Conservation (phyloP, 2,113 vertebrate genomes). For the Xenopus laevis region DNA sequence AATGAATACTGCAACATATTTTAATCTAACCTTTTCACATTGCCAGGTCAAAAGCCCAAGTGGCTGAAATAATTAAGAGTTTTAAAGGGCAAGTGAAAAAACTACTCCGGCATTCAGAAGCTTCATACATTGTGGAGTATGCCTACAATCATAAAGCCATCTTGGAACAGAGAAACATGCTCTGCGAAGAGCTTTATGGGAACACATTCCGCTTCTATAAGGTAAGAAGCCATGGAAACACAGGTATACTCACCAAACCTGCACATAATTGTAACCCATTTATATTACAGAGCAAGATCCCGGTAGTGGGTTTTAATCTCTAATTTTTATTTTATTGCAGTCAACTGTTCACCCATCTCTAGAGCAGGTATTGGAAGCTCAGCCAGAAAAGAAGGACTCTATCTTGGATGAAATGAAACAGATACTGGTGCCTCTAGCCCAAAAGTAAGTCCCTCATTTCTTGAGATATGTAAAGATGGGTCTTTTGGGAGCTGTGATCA, state of each 20-base stretch:
- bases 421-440: constrained; percentile 85
- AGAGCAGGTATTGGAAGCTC: constrained; percentile 74
- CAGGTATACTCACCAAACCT: background rate
- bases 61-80: constrained; percentile 78
- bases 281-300: too few species aligned
- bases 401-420: constrained; percentile 95
- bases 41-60: constrained; percentile 78
- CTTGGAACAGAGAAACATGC: constrained; percentile 85
- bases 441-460: constrained; percentile 75
- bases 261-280: background rate
- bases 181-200: constrained; percentile 89
- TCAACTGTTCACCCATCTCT: constrained; percentile 75
- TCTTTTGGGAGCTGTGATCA: too few species aligned
- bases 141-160: constrained; percentile 93
- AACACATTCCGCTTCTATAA: constrained; percentile 87
- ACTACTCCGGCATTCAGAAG: constrained; percentile 83
- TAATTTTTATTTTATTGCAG: constrained; percentile 55
- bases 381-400: constrained; percentile 73
- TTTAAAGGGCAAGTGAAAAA: constrained; percentile 85
- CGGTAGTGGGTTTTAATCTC: background rate
- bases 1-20: too few species aligned
- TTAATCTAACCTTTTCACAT: background rate
- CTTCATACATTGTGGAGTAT: constrained; percentile 84
- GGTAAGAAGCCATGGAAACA: constrained; percentile 56
- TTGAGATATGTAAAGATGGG: background rate